Percentiles rank a stretch among this genome's conserved stretches.
phyloP scores from a whole-genome alignment of 2,888 invertebrate species.

The Rosalia funebris region DNA sequence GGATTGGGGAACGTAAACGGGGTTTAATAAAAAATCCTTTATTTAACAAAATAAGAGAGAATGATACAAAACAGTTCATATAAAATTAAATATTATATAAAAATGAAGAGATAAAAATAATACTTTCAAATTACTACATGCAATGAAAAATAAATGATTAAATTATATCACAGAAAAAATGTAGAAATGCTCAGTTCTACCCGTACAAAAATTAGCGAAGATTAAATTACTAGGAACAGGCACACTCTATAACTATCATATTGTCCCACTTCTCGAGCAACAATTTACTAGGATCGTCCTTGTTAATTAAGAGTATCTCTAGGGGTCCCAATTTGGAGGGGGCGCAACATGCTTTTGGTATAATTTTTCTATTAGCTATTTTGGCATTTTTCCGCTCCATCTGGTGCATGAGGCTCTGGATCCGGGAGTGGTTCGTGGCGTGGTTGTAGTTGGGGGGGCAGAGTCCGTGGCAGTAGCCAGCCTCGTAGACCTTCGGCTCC shows the following conservation, averaged over 20 bases:
- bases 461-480: slow-evolving; percentile 76
- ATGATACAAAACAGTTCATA: slow-evolving; percentile 44
- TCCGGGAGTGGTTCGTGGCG: slow-evolving; percentile 76
- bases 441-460: slow-evolving; percentile 76
- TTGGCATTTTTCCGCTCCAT: slow-evolving; percentile 65
- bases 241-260: slow-evolving; percentile 77
- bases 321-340: slow-evolving; percentile 74
- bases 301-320: slow-evolving; percentile 74
- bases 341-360: slow-evolving; percentile 74
- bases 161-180: slow-evolving; percentile 46
- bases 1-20: no score
- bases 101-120: slow-evolving; percentile 48
- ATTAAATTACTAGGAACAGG: slow-evolving; percentile 69
- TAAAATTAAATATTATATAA: slow-evolving; percentile 47
- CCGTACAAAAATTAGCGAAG: slow-evolving; percentile 51
- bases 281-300: slow-evolving; percentile 70
- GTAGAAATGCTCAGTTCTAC: slow-evolving; percentile 57
- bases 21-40: slow-evolving; percentile 44
- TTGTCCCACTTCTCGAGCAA: slow-evolving; percentile 76
- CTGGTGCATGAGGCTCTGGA: slow-evolving; percentile 75
- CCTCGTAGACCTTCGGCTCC: slow-evolving; percentile 76
- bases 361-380: slow-evolving; percentile 56
- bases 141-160: slow-evolving; percentile 41
- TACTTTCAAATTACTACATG: slow-evolving; percentile 43
- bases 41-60: slow-evolving; percentile 46